phyloP scores from a whole-genome alignment of 2,797 vertebrate genomes.

The Chelmon rostratus region DNA sequence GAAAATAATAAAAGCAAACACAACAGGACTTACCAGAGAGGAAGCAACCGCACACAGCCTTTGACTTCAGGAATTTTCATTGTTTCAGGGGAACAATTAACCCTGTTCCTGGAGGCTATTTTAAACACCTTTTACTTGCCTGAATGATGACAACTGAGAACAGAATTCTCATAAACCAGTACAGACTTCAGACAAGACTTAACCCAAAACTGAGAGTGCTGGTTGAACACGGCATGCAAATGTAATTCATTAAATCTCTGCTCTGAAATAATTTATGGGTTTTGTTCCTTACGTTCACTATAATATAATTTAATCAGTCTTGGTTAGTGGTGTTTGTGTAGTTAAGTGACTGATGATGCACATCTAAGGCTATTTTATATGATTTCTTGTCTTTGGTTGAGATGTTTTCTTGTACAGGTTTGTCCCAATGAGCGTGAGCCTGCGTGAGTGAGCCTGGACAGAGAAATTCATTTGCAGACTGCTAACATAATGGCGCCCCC shows the following conservation, averaged over 20 bases:
- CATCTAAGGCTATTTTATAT: neutral
- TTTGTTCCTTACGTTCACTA: neutral
- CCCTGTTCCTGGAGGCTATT: constrained; percentile 58
- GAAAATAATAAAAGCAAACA: constrained; percentile 71
- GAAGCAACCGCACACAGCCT: constrained; percentile 63
- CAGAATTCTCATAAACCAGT: constrained; percentile 2
- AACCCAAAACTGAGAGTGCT: neutral
- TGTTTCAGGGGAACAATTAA: constrained; percentile 81
- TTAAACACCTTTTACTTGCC: constrained; percentile 45
- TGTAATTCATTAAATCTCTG: neutral
- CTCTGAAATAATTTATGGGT: constrained; percentile 3
- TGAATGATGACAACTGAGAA: constrained; percentile 39
- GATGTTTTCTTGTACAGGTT: neutral
- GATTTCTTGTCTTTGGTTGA: neutral
- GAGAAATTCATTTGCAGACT: neutral
- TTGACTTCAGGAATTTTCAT: constrained; percentile 80
- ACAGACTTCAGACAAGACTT: neutral
- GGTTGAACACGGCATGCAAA: neutral
- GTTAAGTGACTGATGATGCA: neutral
- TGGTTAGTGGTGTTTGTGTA: too few relatives aligned
- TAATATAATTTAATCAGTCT: neutral
- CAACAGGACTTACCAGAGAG: constrained; percentile 46
- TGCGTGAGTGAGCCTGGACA: neutral
- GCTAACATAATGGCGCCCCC: constrained; percentile 40
- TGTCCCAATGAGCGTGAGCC: neutral